These are phyloP conservation scores for Mellivora capensis DNA, from an alignment of 2,113 vertebrate species.

Conservation along the genomic window DNA sequence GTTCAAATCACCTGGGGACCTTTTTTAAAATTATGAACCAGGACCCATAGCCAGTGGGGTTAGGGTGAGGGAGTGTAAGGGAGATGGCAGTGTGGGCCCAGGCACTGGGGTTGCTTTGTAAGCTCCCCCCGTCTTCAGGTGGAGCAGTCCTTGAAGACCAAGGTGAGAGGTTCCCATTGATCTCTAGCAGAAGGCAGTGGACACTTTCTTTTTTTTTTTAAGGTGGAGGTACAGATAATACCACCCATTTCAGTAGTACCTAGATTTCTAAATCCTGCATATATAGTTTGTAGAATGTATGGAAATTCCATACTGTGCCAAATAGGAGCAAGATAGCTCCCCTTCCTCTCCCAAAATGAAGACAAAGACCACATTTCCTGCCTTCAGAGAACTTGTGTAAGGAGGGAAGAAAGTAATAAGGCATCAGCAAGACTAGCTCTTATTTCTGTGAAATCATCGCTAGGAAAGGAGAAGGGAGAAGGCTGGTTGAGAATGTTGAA, in stretches of 20 bases:
- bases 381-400: neutral
- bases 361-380: neutral
- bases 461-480: neutral
- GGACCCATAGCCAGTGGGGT: neutral
- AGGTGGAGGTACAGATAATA: neutral
- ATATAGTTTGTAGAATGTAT: neutral
- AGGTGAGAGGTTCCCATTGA: neutral
- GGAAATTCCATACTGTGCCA: neutral
- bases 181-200: neutral
- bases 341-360: neutral
- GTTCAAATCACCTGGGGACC: neutral
- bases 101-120: accelerated
- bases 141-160: neutral
- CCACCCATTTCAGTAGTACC: neutral
- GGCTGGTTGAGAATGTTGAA: neutral
- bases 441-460: neutral
- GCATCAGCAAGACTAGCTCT: neutral
- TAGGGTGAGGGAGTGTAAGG: too few relatives aligned
- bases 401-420: neutral
- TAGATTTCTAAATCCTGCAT: neutral
- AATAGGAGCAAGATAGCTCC: neutral
- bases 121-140: neutral
- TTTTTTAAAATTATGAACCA: neutral
- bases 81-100: accelerated
- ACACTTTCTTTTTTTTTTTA: neutral